Evolutionary conservation across 2,113 vertebrate species (phyloP).

Genomic region (Bambusicola thoracicus): DNA sequence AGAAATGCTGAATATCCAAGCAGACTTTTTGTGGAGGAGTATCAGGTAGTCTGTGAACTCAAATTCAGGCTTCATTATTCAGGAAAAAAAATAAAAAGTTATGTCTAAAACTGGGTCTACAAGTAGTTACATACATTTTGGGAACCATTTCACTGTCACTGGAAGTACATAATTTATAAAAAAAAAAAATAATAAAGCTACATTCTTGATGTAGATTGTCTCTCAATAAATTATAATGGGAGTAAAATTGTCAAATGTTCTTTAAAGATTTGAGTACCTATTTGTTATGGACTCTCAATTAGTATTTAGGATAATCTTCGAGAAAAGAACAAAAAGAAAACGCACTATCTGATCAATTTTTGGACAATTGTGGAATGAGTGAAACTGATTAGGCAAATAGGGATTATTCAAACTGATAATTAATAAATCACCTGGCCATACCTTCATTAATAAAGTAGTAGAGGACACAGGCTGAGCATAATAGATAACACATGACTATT

Average conservation of each 20-base stretch:
- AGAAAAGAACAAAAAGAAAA: not conserved
- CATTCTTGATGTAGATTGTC: not conserved
- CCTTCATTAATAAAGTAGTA: slow-evolving; percentile 18
- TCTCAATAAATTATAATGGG: not conserved
- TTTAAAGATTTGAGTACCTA: not conserved
- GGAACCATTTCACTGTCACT: not conserved
- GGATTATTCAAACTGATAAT: slow-evolving; percentile 27
- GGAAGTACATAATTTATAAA: not conserved
- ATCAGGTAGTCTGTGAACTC: not conserved
- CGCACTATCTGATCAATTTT: not conserved
- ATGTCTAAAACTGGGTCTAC: not conserved
- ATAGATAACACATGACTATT: not conserved
- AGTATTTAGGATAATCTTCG: not conserved
- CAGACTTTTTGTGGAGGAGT: not conserved
- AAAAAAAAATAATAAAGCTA: not conserved
- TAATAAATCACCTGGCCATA: slow-evolving; percentile 10
- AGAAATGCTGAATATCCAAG: not conserved
- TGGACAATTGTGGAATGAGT: not conserved
- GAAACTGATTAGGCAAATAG: slow-evolving; percentile 24
- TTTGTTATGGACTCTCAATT: not conserved
- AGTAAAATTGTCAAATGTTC: not conserved
- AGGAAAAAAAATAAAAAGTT: not conserved
- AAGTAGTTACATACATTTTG: not conserved
- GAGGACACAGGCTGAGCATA: not conserved
- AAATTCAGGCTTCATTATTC: slow-evolving; percentile 4